Conservation (phyloP, 2,888 invertebrate genomes). For the Aquatica leii region DNA sequence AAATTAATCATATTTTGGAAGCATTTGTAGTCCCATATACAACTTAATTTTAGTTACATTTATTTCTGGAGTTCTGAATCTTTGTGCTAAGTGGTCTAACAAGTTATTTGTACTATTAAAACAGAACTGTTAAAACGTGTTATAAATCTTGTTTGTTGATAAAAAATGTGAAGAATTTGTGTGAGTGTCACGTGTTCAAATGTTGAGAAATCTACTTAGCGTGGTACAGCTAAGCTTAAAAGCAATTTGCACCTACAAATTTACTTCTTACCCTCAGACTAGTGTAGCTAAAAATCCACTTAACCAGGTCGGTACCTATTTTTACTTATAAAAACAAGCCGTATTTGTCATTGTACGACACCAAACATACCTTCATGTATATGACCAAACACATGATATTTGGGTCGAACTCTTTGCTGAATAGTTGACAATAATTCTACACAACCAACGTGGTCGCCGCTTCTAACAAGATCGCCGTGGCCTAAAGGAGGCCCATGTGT, state of each 20-base stretch:
- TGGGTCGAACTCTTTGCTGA: conserved; percentile 79
- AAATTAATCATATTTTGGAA: too few species aligned
- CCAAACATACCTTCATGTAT: conserved; percentile 77
- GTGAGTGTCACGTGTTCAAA: too few species aligned
- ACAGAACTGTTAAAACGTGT: too few species aligned
- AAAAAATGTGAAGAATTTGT: too few species aligned
- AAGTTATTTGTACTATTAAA: too few species aligned
- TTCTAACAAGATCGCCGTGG: conserved; percentile 79
- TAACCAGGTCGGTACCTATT: conserved; percentile 20
- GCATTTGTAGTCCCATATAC: too few species aligned
- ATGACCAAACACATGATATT: conserved; percentile 88
- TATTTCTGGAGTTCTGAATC: too few species aligned
- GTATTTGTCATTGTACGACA: background rate
- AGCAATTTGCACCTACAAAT: conserved; percentile 11
- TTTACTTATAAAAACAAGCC: conserved; percentile 17
- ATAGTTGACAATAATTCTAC: conserved; percentile 80
- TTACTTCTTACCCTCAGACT: conserved; percentile 16
- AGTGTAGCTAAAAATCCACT: conserved; percentile 23
- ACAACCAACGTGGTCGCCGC: conserved; percentile 80
- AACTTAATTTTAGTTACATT: too few species aligned
- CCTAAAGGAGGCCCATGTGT: conserved; percentile 87
- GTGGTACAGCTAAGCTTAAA: background rate
- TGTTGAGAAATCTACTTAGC: background rate
- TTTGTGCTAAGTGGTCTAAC: too few species aligned
- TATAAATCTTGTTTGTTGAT: too few species aligned